These are phyloP conservation scores for Notolabrus celidotus DNA, from an alignment of 2,797 vertebrate genomes.

Conservation along the genomic window DNA sequence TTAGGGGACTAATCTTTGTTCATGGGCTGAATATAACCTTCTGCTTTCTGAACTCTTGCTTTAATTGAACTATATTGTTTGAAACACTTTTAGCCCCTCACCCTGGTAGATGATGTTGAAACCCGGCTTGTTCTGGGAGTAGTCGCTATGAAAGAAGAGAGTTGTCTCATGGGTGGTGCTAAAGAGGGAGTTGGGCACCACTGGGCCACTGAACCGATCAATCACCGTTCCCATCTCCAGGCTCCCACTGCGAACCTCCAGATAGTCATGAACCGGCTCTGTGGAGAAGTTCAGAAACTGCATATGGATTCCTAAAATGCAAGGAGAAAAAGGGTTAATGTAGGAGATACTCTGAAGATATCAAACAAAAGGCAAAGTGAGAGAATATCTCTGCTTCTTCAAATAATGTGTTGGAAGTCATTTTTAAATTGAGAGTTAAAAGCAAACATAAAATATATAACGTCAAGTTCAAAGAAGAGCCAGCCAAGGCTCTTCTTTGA, in stretches of 20 bases:
- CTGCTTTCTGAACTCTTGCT: slow-evolving; percentile 12
- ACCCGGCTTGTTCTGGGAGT: slow-evolving; percentile 97
- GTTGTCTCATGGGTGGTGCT: slow-evolving; percentile 98
- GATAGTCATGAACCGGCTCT: slow-evolving; percentile 98
- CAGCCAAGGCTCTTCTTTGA: background rate
- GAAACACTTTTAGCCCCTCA: slow-evolving; percentile 67
- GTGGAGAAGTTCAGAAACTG: slow-evolving; percentile 98
- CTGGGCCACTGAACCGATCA: slow-evolving; percentile 93
- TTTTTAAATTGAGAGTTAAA: slow-evolving; percentile 3
- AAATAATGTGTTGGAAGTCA: background rate
- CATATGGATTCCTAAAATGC: slow-evolving; percentile 91
- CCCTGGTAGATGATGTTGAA: slow-evolving; percentile 97
- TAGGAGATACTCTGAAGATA: background rate
- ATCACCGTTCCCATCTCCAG: slow-evolving; percentile 92
- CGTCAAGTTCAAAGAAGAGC: too few relatives aligned
- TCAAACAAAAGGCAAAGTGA: slow-evolving; percentile 7
- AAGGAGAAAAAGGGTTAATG: slow-evolving; percentile 28
- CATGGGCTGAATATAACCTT: slow-evolving; percentile 9
- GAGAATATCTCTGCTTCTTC: slow-evolving; percentile 3
- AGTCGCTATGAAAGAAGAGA: slow-evolving; percentile 97
- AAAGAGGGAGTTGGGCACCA: slow-evolving; percentile 92
- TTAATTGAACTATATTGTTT: slow-evolving; percentile 18
- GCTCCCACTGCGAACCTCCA: slow-evolving; percentile 94
- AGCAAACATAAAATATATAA: background rate
- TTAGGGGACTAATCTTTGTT: slow-evolving; percentile 19